Percentiles rank a stretch among this genome's conserved stretches.
Conservation (phyloP, 2,113 vertebrate species). For the Epinephelus cyanopodus region DNA sequence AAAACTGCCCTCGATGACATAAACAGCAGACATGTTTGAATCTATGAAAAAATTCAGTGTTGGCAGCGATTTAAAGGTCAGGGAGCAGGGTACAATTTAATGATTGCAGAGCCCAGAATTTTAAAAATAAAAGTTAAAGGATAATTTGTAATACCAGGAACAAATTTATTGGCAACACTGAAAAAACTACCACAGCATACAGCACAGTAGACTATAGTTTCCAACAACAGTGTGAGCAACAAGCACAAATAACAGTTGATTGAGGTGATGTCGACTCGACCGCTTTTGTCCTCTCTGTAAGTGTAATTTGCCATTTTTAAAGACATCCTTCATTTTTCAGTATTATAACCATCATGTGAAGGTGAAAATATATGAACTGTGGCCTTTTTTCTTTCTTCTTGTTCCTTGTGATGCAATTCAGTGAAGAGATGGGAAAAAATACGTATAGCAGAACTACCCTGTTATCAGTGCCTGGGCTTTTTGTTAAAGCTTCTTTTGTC, state of each 20-base stretch:
- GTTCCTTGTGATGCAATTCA: conserved; percentile 1
- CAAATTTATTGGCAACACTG: not conserved
- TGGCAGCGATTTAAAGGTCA: too few species aligned
- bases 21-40: too few species aligned
- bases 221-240: not conserved
- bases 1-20: not conserved
- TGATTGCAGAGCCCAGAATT: too few species aligned
- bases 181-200: not conserved
- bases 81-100: too few species aligned
- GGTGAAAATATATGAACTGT: conserved; percentile 6
- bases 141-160: not conserved
- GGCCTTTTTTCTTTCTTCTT: conserved; percentile 16
- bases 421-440: not conserved
- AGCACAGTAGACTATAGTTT: not conserved
- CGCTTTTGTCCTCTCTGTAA: not conserved
- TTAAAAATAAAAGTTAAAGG: too few species aligned
- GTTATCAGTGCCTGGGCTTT: conserved; percentile 28
- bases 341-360: not conserved
- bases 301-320: not conserved
- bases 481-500: conserved; percentile 16
- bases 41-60: too few species aligned
- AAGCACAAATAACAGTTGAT: not conserved
- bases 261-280: not conserved
- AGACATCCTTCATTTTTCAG: conserved; percentile 4
- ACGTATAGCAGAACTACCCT: not conserved